Evolutionary conservation across 2,888 invertebrate genomes (phyloP).

Genomic region (Melanostoma scalare): DNA sequence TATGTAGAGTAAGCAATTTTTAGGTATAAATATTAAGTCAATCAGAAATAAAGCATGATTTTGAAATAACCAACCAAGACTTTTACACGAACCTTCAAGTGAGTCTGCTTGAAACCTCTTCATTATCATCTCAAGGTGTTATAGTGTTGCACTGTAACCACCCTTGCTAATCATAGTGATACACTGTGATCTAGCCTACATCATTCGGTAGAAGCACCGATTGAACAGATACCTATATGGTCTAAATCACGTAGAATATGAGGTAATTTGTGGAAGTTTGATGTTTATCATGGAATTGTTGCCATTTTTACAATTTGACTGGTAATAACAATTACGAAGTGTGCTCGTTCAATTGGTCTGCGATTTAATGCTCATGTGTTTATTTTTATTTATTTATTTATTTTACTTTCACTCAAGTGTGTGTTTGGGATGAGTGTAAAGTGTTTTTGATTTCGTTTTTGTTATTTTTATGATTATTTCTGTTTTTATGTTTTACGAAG

Average conservation of each 20-base stretch:
- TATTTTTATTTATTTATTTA: neutral
- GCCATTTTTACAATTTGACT: conserved; percentile 77
- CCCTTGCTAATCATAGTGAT: no score
- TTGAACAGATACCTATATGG: conserved; percentile 35
- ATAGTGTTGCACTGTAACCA: no score
- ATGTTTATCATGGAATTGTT: conserved; percentile 81
- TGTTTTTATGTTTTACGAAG: conserved; percentile 1
- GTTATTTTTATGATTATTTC: conserved; percentile 41
- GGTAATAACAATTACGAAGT: conserved; percentile 68
- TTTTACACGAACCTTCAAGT: no score
- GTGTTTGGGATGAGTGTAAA: neutral
- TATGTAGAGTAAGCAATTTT: no score
- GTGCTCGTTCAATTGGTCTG: conserved; percentile 56
- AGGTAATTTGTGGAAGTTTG: conserved; percentile 82
- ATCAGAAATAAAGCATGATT: no score
- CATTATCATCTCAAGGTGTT: no score
- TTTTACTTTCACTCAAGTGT: neutral
- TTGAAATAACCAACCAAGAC: no score
- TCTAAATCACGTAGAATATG: conserved; percentile 80
- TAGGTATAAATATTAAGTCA: no score
- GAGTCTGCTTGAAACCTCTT: no score
- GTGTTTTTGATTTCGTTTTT: neutral
- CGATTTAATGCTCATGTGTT: conserved; percentile 32
- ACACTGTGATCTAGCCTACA: no score
- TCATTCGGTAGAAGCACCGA: no score